Evolutionary conservation across 2,113 vertebrate species (phyloP).

Genomic region (Apteryx owenii): DNA sequence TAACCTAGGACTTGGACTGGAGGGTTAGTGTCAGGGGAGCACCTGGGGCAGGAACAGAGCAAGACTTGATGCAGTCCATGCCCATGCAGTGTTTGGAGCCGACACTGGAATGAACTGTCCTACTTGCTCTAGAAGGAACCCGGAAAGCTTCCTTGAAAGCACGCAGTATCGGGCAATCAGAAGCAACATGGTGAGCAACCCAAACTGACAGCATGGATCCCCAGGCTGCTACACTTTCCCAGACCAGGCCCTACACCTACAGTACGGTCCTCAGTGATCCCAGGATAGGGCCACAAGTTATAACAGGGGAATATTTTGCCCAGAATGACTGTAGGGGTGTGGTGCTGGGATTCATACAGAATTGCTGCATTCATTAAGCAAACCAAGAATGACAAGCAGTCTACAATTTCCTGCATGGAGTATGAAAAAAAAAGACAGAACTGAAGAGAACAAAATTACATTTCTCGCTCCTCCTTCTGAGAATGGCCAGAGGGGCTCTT

Average conservation of each 20-base stretch:
- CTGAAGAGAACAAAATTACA: neutral
- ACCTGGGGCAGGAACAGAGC: neutral
- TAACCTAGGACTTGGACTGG: neutral
- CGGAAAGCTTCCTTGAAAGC: neutral
- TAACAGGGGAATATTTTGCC: neutral
- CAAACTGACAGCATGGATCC: fast-evolving
- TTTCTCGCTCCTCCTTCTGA: neutral
- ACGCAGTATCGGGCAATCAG: neutral
- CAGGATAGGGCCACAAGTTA: neutral
- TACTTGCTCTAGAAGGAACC: no score
- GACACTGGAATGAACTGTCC: neutral
- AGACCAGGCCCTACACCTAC: fast-evolving
- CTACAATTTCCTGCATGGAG: neutral
- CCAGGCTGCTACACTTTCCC: neutral
- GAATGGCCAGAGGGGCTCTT: neutral
- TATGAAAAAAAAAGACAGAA: neutral
- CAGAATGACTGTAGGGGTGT: fast-evolving
- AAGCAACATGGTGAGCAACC: neutral
- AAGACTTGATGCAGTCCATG: neutral
- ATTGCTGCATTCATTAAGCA: neutral
- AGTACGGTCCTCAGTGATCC: fast-evolving
- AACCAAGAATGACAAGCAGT: neutral
- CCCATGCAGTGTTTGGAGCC: neutral
- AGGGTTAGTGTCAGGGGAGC: neutral
- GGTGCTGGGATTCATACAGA: neutral